Evolutionary conservation across 2,888 invertebrate genomes (phyloP).

Genomic region (Pharmacophagus antenor): DNA sequence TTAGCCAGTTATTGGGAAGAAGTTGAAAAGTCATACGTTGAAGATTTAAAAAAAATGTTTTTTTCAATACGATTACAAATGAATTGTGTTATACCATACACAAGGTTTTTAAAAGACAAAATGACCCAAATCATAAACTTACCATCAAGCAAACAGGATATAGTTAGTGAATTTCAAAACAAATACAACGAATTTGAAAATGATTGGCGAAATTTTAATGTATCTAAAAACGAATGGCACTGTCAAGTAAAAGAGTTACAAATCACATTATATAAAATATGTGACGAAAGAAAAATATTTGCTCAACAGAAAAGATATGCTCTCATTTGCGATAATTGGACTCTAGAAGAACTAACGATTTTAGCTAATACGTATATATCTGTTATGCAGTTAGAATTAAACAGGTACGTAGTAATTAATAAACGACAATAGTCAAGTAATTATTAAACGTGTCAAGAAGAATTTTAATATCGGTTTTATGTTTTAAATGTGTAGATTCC

Average conservation of each 20-base stretch:
- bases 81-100: slow-evolving; percentile 79
- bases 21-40: slow-evolving; percentile 71
- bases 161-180: slow-evolving; percentile 79
- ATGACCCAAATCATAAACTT: slow-evolving; percentile 77
- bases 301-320: slow-evolving; percentile 76
- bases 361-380: slow-evolving; percentile 79
- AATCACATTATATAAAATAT: slow-evolving; percentile 76
- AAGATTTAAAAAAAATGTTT: slow-evolving; percentile 79
- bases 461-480: background rate
- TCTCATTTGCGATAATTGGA: slow-evolving; percentile 81
- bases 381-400: slow-evolving; percentile 82
- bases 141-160: slow-evolving; percentile 81
- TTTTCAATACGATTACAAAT: slow-evolving; percentile 79
- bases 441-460: background rate
- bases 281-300: slow-evolving; percentile 77
- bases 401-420: slow-evolving; percentile 58
- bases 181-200: slow-evolving; percentile 82
- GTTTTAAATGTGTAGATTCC: too few relatives aligned
- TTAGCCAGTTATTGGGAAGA: slow-evolving; percentile 77
- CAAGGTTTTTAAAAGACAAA: slow-evolving; percentile 74
- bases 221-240: slow-evolving; percentile 83
- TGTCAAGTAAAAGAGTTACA: slow-evolving; percentile 77
- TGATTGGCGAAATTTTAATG: slow-evolving; percentile 78
- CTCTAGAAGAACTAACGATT: slow-evolving; percentile 74
- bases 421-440: background rate